Evolutionary conservation across 2,113 vertebrate species (phyloP).

Genomic region (Ivindomyrus marchei): DNA sequence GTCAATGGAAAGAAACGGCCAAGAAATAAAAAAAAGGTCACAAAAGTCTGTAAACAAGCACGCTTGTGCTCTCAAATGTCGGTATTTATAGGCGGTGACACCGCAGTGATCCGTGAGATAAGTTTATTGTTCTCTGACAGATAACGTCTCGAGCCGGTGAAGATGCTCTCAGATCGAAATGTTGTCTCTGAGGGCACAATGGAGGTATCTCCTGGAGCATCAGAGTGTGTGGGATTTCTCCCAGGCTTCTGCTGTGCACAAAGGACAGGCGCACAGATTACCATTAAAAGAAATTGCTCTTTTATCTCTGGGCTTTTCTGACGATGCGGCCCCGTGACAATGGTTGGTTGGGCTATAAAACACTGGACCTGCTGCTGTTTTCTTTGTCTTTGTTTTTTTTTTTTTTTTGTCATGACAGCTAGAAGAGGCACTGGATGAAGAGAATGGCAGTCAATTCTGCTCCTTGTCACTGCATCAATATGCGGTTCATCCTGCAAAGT

Average conservation of each 20-base stretch:
- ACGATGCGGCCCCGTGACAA: not conserved
- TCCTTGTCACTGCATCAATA: not conserved
- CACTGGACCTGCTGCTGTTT: not conserved
- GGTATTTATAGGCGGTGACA: not conserved
- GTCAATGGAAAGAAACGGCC: not conserved
- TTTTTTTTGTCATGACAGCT: not conserved
- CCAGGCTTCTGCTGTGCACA: not conserved
- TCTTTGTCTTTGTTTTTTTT: not conserved
- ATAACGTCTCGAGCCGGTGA: not conserved
- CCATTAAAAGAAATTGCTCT: not conserved
- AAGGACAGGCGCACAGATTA: not conserved
- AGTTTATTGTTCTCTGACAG: not conserved
- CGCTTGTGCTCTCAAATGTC: not conserved
- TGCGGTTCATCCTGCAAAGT: not conserved
- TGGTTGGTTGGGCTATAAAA: not conserved
- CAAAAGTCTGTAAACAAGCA: not conserved
- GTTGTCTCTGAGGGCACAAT: not conserved
- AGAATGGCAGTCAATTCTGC: not conserved
- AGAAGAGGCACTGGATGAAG: not conserved
- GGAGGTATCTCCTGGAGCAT: not conserved
- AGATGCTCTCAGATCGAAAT: slow-evolving; percentile 4
- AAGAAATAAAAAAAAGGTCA: not conserved
- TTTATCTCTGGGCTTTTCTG: not conserved
- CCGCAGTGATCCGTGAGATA: not conserved
- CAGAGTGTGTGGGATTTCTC: not conserved